A percentile compares a stretch with the other conserved stretches of the same genome.
phyloP scores from a whole-genome alignment of 2,797 vertebrate species.

The Enteromius treurensis region DNA sequence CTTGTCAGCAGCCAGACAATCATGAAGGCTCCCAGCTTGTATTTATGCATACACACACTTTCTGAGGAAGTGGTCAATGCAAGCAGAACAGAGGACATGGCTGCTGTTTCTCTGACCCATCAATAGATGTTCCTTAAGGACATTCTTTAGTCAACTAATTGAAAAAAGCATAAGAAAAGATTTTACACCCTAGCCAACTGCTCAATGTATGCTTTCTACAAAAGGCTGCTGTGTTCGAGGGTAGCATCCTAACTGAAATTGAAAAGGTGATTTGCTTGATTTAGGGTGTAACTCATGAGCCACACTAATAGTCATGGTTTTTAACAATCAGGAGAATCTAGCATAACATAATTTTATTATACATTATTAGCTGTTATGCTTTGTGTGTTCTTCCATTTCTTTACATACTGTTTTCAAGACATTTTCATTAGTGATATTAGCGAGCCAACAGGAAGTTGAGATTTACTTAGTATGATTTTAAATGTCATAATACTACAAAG shows the following conservation, averaged over 20 bases:
- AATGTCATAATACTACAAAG: not conserved
- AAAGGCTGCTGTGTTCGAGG: not conserved
- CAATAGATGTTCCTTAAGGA: conserved; percentile 21
- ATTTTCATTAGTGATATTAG: not conserved
- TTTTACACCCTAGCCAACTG: not conserved
- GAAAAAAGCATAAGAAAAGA: conserved; percentile 2
- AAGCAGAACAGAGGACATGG: conserved; percentile 4
- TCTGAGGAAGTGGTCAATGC: conserved; percentile 18
- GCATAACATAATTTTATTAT: not conserved
- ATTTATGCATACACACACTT: conserved; percentile 13
- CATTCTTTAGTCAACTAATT: not conserved
- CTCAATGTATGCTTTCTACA: not conserved
- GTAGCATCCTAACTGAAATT: not conserved
- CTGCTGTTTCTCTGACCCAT: not conserved
- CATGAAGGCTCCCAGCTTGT: conserved; percentile 6
- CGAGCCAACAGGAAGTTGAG: not conserved
- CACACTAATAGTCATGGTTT: not conserved
- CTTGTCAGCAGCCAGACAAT: conserved; percentile 9
- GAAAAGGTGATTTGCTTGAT: not conserved
- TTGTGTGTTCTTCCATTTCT: not conserved
- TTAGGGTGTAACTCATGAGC: not conserved
- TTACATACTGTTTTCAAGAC: not conserved
- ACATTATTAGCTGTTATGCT: not conserved
- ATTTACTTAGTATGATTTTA: not conserved
- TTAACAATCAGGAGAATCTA: not conserved